Evolutionary conservation across 2,113 vertebrate species (phyloP), one percentile per base, ranked within the genome.

Genomic region (Cephalopholis sonnerati): DNA sequence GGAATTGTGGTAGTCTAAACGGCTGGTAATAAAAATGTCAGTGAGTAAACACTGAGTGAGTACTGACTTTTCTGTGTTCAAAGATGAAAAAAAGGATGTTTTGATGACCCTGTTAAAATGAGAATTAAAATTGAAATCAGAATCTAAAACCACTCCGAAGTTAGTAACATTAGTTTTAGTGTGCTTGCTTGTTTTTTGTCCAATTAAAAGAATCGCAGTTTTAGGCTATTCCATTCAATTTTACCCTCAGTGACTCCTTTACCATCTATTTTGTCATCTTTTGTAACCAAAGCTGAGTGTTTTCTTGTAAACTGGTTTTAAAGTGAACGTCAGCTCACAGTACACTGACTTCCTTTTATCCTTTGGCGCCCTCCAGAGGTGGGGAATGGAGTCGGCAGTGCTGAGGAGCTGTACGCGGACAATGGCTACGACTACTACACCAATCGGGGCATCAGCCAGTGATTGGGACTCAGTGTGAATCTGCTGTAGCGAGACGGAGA

Each of bases 371-470:
- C 76, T 87, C 93, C 92, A 99, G 98, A 99, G 95, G 97, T 99
- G 91, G 96, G 97, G 83, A 97, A 94, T 0, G 97, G 98, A 0
- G 92, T 96, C 77, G 95, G 95, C 89, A 76, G 93, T 72, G 94
- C 94, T 0, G 97, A 99, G 0, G 97, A 97, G 76, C 92, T 97
- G 53, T 98, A 97, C 0, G 79, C 92, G 0, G 97, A 98, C 78
- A 97, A 96, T 0, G 96, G 96, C 66, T 97, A 94, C 0, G 94
- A 97, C 83, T 95, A 90, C 57, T 99, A 95, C n/a, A 91, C 95
- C 89, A 97, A 96, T 17, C 95, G 95, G 69, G 77, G 91, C 61
- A 65, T 95, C 39, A 86, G 90, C 36, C 94, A 96, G 48, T 86
- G 92, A 95, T 70, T 25, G 27, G 15, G 58, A 54, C 50, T 36